These are phyloP conservation scores for Cetonia aurata DNA, from an alignment of 2,888 invertebrate species.

Conservation along the genomic window DNA sequence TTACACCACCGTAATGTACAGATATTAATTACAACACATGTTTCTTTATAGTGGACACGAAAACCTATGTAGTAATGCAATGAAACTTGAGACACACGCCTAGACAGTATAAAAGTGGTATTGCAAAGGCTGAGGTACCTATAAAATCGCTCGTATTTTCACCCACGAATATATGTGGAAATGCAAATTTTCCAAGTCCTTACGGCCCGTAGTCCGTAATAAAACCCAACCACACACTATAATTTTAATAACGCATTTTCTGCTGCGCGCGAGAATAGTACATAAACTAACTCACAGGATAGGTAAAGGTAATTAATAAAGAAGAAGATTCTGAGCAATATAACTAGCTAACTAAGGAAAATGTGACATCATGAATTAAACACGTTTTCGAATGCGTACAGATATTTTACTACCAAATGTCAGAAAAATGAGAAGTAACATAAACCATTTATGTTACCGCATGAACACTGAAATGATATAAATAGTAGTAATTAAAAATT, in stretches of 20 bases:
- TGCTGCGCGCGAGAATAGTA: too few relatives aligned
- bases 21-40: constrained; percentile 23
- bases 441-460: too few relatives aligned
- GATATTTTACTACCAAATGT: neutral
- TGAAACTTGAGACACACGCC: constrained; percentile 15
- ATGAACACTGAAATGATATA: too few relatives aligned
- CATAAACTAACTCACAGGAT: neutral
- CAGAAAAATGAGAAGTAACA: too few relatives aligned
- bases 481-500: too few relatives aligned
- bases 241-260: too few relatives aligned
- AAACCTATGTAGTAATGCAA: constrained; percentile 17
- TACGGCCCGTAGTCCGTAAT: constrained; percentile 9
- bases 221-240: constrained; percentile 34
- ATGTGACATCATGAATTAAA: constrained; percentile 20
- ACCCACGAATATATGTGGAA: constrained; percentile 15
- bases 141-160: constrained; percentile 34
- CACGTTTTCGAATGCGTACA: constrained; percentile 6
- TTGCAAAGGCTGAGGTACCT: neutral
- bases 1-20: constrained; percentile 8
- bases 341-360: constrained; percentile 2
- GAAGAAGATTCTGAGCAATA: too few relatives aligned
- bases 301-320: neutral
- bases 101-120: constrained; percentile 6
- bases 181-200: constrained; percentile 35
- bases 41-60: constrained; percentile 10